Base-by-base conservation (phyloP, 2,113 vertebrate species). In the Aspidoscelis tigris region DNA sequence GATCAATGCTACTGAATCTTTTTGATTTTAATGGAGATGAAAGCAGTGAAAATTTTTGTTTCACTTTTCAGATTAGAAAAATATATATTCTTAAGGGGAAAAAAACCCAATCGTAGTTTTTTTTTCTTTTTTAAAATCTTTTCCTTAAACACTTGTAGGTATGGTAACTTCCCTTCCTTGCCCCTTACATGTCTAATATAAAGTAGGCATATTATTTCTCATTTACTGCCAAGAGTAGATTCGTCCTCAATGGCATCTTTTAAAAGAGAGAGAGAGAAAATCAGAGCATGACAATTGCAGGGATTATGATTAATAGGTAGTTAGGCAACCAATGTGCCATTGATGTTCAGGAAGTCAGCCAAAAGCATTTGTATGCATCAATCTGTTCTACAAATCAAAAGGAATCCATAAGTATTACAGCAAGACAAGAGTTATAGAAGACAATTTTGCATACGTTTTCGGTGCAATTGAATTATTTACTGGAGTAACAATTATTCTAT, bases 241-340 rank as follows among this genome's bases (percentile, higher is more conserved):
- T 43, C 69, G 61, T 41, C 71, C 16, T 2, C 61, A 85, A 68
- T 26, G 55, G 24, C 50, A 69, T 26, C 22, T 74, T 80, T 85
- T 74, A 86, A 82, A 86, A 78, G 26, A n/a, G 43, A 77, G 76
- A 61, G 18, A 16, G 18, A 50, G 18, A 78, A 16, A 65, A 78
- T 82, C 76, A 65, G 55, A 82, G 68, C 66, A 78, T 73, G 66
- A 61, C 74, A 39, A 73, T 33, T 72, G 66, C n/a, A 70, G 8
- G 41, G 79, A 65, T 86, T 71, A 78, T 72, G 66, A 14, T 86
- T 26, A 70, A 70, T 81, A 81, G 66, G 9, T 82, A 72, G 53
- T 77, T 76, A 82, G 55, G 55, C 66, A 69, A 69, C 26, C 73
- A 77, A 72, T 86, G 65, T 71, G 65, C 74, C 73, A 76, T 20